Conservation (phyloP, 2,888 invertebrate species). For the Dexiosoma caninum region DNA sequence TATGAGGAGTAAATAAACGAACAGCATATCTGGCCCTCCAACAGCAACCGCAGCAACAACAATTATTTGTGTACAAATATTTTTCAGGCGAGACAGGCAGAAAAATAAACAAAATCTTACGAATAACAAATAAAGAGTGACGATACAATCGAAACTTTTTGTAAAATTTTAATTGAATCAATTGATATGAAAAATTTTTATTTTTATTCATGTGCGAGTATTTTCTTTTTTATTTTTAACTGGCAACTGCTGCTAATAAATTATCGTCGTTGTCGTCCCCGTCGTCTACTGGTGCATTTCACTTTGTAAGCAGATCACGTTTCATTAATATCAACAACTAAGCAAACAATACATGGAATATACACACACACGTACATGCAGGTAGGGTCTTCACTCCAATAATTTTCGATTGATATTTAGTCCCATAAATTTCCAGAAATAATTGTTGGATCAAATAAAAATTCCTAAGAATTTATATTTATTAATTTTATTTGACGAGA, state of each 20-base stretch:
- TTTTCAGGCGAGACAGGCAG: neutral
- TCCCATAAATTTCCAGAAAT: too few relatives aligned
- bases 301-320: conserved; percentile 52
- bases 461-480: too few relatives aligned
- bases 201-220: neutral
- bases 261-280: too few relatives aligned
- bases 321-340: conserved; percentile 14
- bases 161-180: conserved; percentile 53
- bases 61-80: neutral
- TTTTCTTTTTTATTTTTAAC: neutral
- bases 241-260: conserved; percentile 19
- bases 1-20: neutral
- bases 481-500: too few relatives aligned
- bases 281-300: conserved; percentile 10
- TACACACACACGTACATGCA: neutral
- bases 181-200: conserved; percentile 36
- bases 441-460: too few relatives aligned
- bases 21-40: neutral
- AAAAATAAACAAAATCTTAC: conserved; percentile 5
- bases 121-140: neutral
- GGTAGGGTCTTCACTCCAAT: too few relatives aligned
- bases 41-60: neutral
- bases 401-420: too few relatives aligned
- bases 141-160: conserved; percentile 13
- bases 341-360: conserved; percentile 1